A percentile compares a stretch with the other conserved stretches of the same genome.
Evolutionary conservation across 2,113 vertebrate species (phyloP).

Genomic region (Gila orcuttii): DNA sequence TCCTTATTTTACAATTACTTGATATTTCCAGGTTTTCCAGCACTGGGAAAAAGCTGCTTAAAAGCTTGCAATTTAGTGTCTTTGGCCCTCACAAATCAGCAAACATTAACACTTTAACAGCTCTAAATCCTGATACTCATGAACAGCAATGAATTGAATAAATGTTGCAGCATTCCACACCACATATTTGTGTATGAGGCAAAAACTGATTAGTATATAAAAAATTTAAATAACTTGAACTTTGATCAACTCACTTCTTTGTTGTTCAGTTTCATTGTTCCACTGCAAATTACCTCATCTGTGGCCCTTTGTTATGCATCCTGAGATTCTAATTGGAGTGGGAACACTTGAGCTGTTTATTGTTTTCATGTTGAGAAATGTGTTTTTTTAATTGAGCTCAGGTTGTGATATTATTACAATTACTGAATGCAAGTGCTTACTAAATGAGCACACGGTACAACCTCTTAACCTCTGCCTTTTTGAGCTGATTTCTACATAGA

Average conservation of each 20-base stretch:
- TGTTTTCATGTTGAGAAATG: conserved; percentile 11
- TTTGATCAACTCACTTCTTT: neutral
- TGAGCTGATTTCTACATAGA: neutral
- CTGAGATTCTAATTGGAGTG: neutral
- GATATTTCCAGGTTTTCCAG: neutral
- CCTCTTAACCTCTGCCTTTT: neutral
- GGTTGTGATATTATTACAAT: neutral
- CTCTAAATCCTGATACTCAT: neutral
- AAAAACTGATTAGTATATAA: neutral
- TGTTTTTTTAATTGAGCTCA: neutral
- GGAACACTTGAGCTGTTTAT: conserved; percentile 3
- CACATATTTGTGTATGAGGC: neutral
- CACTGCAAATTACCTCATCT: neutral
- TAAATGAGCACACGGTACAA: neutral
- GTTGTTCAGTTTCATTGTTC: neutral
- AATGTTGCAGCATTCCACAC: neutral
- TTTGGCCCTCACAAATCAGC: neutral
- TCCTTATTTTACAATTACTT: neutral
- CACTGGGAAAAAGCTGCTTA: neutral
- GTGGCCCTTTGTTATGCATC: neutral
- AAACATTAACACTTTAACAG: neutral
- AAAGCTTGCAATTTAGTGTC: neutral
- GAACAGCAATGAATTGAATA: neutral
- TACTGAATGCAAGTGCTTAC: neutral
- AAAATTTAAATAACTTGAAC: neutral